phyloP scores from a whole-genome alignment of 1,140 invertebrate genomes.

The Drosophila pallidifrons region DNA sequence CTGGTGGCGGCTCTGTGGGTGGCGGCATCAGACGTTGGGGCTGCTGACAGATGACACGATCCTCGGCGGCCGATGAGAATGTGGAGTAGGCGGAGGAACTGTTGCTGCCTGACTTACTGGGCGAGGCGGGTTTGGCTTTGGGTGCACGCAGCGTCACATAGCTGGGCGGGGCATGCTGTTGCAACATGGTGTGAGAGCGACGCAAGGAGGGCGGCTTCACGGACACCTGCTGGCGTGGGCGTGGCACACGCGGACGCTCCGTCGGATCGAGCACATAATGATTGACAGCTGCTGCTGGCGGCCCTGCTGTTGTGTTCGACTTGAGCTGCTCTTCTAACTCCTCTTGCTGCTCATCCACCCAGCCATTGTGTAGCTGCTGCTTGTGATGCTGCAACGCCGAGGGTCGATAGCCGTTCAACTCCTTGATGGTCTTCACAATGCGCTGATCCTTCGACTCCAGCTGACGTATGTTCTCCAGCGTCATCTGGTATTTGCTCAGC shows the following conservation, averaged over 20 bases:
- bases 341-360: conserved; percentile 83
- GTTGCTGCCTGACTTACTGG: conserved; percentile 38
- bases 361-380: conserved; percentile 86
- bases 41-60: conserved; percentile 74
- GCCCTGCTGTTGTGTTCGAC: background rate
- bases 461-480: conserved; percentile 86
- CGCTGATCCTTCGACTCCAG: conserved; percentile 61
- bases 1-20: conserved; percentile 63
- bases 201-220: conserved; percentile 72
- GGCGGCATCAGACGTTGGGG: conserved; percentile 62
- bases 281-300: conserved; percentile 47
- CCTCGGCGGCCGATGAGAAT: conserved; percentile 45
- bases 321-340: background rate
- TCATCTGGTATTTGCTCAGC: conserved; percentile 87
- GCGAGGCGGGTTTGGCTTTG: conserved; percentile 24
- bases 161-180: conserved; percentile 46
- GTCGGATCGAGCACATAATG: conserved; percentile 79
- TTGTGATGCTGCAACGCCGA: conserved; percentile 86
- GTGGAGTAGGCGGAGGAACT: conserved; percentile 57
- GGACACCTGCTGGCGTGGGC: conserved; percentile 76
- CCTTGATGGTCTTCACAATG: conserved; percentile 84
- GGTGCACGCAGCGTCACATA: conserved; percentile 56
- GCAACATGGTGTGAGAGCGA: conserved; percentile 76
- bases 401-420: conserved; percentile 87
- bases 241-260: conserved; percentile 57